These are phyloP conservation scores for Peromyscus melanophrys DNA, from an alignment of 2,797 vertebrate species.

Conservation along the genomic window DNA sequence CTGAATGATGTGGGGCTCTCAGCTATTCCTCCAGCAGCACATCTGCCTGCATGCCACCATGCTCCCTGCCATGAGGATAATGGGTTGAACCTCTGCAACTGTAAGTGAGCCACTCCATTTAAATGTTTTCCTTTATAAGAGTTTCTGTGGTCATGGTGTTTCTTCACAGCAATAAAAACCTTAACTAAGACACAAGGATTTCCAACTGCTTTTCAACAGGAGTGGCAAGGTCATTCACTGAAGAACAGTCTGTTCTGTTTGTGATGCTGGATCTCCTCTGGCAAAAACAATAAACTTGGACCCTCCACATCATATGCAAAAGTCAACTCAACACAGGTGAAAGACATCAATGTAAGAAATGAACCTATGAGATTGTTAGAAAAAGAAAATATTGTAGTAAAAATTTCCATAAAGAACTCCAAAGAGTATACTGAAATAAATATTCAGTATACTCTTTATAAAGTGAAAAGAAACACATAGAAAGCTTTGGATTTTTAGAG, in stretches of 20 bases:
- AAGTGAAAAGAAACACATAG: not conserved
- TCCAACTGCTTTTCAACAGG: not conserved
- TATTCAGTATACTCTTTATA: not conserved
- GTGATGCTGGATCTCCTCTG: not conserved
- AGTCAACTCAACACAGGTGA: not conserved
- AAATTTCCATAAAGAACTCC: not conserved
- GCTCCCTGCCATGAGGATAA: no score
- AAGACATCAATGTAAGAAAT: not conserved
- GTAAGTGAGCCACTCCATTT: no score
- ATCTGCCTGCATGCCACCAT: no score
- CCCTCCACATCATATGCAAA: not conserved
- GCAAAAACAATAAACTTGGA: not conserved
- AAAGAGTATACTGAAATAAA: not conserved
- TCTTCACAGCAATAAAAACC: no score
- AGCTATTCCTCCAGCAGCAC: no score
- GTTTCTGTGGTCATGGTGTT: no score
- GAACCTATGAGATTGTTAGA: slow-evolving; percentile 15
- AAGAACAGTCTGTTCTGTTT: not conserved
- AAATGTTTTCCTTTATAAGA: no score
- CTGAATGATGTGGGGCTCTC: no score
- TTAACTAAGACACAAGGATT: not conserved
- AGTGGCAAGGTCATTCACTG: not conserved
- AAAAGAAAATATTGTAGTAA: not conserved
- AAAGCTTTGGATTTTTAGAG: not conserved
- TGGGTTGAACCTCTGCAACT: no score